Evolutionary conservation across 2,888 invertebrate species (phyloP).

Genomic region (Lasioglossum leucozonium): DNA sequence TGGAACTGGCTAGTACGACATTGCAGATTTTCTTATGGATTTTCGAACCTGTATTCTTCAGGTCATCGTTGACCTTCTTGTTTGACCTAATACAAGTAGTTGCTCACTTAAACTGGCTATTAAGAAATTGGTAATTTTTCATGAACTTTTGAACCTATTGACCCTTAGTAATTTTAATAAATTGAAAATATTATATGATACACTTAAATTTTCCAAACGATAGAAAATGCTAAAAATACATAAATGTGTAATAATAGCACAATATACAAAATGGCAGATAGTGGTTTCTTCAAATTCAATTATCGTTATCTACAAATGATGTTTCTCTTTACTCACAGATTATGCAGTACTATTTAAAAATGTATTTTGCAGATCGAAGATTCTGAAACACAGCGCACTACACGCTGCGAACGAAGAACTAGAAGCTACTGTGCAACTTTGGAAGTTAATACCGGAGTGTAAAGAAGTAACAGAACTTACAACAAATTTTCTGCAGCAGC

Average conservation of each 20-base stretch:
- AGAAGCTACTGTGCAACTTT: constrained; percentile 1
- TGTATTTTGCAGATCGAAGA: not conserved
- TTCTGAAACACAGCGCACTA: not conserved
- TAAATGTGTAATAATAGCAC: not conserved
- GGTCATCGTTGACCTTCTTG: no score
- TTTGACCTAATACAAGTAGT: no score
- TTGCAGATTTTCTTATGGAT: not conserved
- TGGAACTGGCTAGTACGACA: no score
- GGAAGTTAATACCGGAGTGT: not conserved
- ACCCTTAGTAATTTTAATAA: not conserved
- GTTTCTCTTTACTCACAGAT: not conserved
- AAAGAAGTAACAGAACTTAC: not conserved
- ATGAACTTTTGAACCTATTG: not conserved
- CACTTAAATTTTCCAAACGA: not conserved
- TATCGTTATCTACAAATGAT: not conserved
- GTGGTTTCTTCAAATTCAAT: not conserved
- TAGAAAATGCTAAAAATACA: not conserved
- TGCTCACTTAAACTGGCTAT: no score
- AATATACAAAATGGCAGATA: not conserved
- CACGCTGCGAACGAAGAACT: not conserved
- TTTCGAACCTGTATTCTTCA: not conserved
- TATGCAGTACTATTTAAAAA: not conserved
- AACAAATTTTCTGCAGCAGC: not conserved
- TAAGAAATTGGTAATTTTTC: no score
- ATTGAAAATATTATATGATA: not conserved